phyloP scores from a whole-genome alignment of 2,888 invertebrate genomes.

The Masnerella sp. region DNA sequence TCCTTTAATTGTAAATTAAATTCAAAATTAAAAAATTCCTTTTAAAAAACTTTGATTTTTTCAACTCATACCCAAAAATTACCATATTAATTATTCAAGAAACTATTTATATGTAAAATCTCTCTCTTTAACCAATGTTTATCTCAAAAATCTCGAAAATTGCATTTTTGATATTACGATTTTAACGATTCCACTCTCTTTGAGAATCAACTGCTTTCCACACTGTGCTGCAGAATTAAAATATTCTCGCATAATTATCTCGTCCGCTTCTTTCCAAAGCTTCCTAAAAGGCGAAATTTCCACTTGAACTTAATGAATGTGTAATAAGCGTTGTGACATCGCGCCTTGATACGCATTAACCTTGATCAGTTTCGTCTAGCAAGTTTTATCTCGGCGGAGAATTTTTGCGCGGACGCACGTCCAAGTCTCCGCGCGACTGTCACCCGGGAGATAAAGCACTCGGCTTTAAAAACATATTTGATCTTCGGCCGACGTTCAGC shows the following conservation, averaged over 20 bases:
- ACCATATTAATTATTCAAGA: too few species aligned
- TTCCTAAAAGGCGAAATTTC: slow-evolving; percentile 23
- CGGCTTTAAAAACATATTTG: slow-evolving; percentile 52
- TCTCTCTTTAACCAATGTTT: too few species aligned
- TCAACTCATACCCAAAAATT: too few species aligned
- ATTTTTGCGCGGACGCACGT: slow-evolving; percentile 43
- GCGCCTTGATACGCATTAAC: slow-evolving; percentile 44
- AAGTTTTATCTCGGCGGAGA: slow-evolving; percentile 36
- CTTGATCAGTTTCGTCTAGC: slow-evolving; percentile 52
- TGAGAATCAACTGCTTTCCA: too few species aligned
- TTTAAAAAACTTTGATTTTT: too few species aligned
- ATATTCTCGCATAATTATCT: slow-evolving; percentile 24
- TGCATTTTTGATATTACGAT: too few species aligned
- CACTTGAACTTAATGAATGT: slow-evolving; percentile 40
- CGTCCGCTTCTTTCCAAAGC: slow-evolving; percentile 27
- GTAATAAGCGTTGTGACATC: slow-evolving; percentile 27
- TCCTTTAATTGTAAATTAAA: too few species aligned
- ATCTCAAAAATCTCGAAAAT: too few species aligned
- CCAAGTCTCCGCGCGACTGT: slow-evolving; percentile 44
- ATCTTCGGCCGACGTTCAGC: slow-evolving; percentile 50
- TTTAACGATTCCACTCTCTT: too few species aligned
- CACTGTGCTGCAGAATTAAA: slow-evolving; percentile 17
- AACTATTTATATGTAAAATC: too few species aligned
- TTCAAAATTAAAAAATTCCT: too few species aligned
- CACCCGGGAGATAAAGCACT: slow-evolving; percentile 47